phyloP scores from a whole-genome alignment of 23 tunicate species.

The Halocynthia aurantium region DNA sequence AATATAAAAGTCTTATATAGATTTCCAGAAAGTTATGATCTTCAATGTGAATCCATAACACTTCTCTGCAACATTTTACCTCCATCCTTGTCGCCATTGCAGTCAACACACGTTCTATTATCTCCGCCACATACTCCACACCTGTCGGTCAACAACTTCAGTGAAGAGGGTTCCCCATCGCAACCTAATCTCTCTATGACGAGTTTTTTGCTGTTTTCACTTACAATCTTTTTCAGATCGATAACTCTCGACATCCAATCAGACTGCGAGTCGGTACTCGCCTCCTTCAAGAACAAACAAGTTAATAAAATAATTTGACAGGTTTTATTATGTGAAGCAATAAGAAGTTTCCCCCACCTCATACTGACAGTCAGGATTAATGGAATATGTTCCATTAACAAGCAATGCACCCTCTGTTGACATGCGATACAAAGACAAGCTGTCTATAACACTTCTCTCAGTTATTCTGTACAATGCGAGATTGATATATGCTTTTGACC shows the following conservation, averaged over 20 bases:
- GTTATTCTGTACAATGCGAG: conserved; percentile 14
- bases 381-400: not conserved
- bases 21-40: not conserved
- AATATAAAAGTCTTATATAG: not conserved
- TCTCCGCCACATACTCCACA: conserved; percentile 60
- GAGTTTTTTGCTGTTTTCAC: not conserved
- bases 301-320: not conserved
- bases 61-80: conserved; percentile 13
- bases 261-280: not conserved
- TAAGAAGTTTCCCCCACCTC: not conserved
- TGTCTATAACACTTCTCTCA: not conserved
- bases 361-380: not conserved
- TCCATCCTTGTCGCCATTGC: conserved; percentile 29
- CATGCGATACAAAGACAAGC: not conserved
- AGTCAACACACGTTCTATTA: conserved; percentile 31
- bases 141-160: conserved; percentile 13
- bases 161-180: conserved; percentile 34
- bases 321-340: not conserved
- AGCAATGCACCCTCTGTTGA: not conserved
- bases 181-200: conserved; percentile 42
- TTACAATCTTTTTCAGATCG: conserved; percentile 1
- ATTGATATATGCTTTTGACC: not conserved
- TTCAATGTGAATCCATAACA: not conserved
- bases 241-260: not conserved
- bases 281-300: not conserved